Base-by-base conservation (phyloP, 2,888 invertebrate species). In the Morpho helenor region DNA sequence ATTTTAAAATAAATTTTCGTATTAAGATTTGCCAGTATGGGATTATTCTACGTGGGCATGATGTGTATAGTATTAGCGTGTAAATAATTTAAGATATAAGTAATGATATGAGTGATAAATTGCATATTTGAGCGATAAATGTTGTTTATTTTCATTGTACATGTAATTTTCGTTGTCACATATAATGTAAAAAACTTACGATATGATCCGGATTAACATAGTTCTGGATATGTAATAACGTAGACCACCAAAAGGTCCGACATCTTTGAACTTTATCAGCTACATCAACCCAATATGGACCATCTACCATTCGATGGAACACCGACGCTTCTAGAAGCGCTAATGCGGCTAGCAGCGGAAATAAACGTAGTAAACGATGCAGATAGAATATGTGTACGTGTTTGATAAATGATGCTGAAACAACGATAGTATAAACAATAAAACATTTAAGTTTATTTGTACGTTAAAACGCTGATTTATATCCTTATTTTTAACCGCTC, bases 181-280 rank as follows among this genome's bases (percentile, higher is more conserved):
- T 16, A 16, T 16, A 16, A 16, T 16, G 3, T 43, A 0, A 7
- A 4, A 43, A 43, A 43, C 43, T 3, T 59, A 84, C 84, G 64
- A 72, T 71, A 6, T 65, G 44, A 0, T 6, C 4, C 0, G 76
- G 73, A 45, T 73, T 80, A 0, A 78, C 66, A 53, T 62, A 82
- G 54, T 86, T 86, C 57, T 86, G 84, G 23, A 84, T 65, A 61
- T 85, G 75, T 10, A 86, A 65, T 7, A 86, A 55, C 0, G 86
- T 79, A 0, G 77, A 65, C 86, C 85, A 86, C 85, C 86, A 86
- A 56, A 71, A 75, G 0, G 70, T 65, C 47, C 84, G 68, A 51
- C 86, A 86, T n/a, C 61, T 63, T 10, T 78, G 70, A 0, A 73
- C 71, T 0, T 68, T 61, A 8, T 10, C 2, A 16, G 23, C 43